Evolutionary conservation across 1,140 invertebrate species (phyloP).

Genomic region (Oreohelix idahoensis): DNA sequence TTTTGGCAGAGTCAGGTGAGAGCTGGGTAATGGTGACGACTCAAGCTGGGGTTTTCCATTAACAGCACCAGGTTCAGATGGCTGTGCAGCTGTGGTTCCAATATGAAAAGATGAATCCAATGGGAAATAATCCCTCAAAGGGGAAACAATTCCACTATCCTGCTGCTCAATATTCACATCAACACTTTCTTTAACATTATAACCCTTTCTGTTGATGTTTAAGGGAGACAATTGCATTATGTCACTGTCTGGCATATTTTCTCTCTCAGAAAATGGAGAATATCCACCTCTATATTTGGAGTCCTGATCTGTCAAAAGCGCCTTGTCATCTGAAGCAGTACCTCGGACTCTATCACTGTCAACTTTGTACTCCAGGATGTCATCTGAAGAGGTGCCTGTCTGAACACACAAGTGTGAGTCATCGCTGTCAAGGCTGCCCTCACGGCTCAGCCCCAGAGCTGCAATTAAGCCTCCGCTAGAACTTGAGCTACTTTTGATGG

Average conservation of each 20-base stretch:
- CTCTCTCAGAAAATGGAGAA: background rate
- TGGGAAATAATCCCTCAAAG: slow-evolving; percentile 31
- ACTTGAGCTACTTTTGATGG: slow-evolving; percentile 70
- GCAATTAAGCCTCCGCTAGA: slow-evolving; percentile 69
- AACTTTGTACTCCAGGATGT: background rate
- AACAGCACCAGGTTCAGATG: background rate
- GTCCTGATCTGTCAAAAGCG: background rate
- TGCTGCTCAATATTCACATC: background rate
- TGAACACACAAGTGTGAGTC: slow-evolving; percentile 44
- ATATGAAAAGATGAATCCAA: background rate
- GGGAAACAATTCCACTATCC: background rate
- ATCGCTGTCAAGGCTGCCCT: slow-evolving; percentile 65
- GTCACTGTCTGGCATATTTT: background rate
- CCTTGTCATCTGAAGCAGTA: background rate
- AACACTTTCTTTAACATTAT: background rate
- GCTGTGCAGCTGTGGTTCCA: background rate
- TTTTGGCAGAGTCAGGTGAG: slow-evolving; percentile 10
- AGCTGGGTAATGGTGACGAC: background rate
- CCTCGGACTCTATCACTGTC: background rate
- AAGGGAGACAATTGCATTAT: background rate
- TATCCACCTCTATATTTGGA: background rate
- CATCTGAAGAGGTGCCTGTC: slow-evolving; percentile 5
- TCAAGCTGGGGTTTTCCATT: background rate
- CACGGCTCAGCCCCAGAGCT: slow-evolving; percentile 63
- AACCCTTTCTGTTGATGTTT: background rate